These are phyloP conservation scores for Phenganax stokvisi DNA, from an alignment of 92 coral and sea anemone genomes.

Conservation along the genomic window DNA sequence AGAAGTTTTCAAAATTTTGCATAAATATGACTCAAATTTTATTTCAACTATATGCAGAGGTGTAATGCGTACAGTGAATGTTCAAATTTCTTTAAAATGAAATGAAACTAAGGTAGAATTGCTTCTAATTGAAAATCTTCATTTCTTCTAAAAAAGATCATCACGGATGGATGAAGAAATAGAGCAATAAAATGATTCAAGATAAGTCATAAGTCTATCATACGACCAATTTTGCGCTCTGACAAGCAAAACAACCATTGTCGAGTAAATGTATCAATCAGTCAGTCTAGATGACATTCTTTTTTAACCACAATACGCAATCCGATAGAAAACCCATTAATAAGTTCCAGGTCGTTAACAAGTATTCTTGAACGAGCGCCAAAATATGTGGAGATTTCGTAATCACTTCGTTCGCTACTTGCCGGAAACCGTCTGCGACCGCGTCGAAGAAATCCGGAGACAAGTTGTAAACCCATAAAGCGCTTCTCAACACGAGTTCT, in stretches of 20 bases:
- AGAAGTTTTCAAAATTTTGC: too few relatives aligned
- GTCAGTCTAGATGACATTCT: background rate
- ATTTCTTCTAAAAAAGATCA: too few relatives aligned
- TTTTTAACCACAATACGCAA: constrained; percentile 62
- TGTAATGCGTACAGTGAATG: constrained; percentile 14
- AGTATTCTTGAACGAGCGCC: constrained; percentile 88
- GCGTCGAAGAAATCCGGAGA: constrained; percentile 87
- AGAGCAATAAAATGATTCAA: background rate
- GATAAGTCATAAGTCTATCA: background rate
- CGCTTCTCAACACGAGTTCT: constrained; percentile 49
- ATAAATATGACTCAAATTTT: background rate
- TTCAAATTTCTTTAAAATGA: background rate
- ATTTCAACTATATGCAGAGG: background rate
- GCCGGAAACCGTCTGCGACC: constrained; percentile 66
- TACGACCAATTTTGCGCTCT: background rate
- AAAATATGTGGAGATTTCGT: constrained; percentile 83
- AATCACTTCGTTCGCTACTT: constrained; percentile 65
- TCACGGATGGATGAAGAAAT: background rate
- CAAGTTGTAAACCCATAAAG: constrained; percentile 67
- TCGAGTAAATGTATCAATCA: background rate
- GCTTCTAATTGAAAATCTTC: background rate
- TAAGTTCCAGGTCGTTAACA: constrained; percentile 69
- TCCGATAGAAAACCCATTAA: constrained; percentile 61
- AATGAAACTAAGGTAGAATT: background rate
- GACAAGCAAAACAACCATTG: background rate